Percentiles rank a stretch among this genome's conserved stretches.
Conservation (phyloP, 2,113 vertebrate genomes). For the Hippoglossus stenolepis region DNA sequence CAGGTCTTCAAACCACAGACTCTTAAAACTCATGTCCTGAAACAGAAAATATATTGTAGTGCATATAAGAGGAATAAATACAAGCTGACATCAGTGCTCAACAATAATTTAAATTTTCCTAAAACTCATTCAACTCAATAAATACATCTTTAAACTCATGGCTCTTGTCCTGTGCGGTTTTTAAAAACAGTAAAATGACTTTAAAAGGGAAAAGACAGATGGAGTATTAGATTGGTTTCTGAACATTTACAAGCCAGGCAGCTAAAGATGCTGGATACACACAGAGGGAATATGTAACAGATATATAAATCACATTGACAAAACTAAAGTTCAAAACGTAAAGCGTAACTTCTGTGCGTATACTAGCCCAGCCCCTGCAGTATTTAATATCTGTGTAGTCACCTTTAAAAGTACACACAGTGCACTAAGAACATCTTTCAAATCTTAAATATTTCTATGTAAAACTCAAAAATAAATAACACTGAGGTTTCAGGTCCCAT, state of each 20-base stretch:
- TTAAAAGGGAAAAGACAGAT: neutral
- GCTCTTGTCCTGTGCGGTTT: neutral
- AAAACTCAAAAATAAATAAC: constrained; percentile 56
- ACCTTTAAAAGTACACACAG: neutral
- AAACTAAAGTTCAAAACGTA: no score
- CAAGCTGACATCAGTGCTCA: neutral
- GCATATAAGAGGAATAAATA: neutral
- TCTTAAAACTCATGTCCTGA: neutral
- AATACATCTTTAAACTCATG: neutral
- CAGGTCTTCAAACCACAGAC: no score
- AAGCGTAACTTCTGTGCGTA: no score
- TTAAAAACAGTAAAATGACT: no score
- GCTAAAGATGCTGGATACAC: no score
- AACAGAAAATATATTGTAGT: neutral
- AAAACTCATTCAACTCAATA: neutral
- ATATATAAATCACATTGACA: no score
- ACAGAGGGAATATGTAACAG: no score
- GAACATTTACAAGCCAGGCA: neutral
- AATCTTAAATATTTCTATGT: constrained; percentile 21
- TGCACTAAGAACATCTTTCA: neutral
- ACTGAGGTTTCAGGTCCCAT: constrained; percentile 34
- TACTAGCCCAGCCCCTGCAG: no score
- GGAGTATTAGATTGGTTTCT: no score
- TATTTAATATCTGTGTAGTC: no score
- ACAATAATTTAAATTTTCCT: no score